A percentile compares a stretch with the other conserved stretches of the same genome.
phyloP scores from a whole-genome alignment of 1,140 invertebrate species.

The Drosophila novamexicana region DNA sequence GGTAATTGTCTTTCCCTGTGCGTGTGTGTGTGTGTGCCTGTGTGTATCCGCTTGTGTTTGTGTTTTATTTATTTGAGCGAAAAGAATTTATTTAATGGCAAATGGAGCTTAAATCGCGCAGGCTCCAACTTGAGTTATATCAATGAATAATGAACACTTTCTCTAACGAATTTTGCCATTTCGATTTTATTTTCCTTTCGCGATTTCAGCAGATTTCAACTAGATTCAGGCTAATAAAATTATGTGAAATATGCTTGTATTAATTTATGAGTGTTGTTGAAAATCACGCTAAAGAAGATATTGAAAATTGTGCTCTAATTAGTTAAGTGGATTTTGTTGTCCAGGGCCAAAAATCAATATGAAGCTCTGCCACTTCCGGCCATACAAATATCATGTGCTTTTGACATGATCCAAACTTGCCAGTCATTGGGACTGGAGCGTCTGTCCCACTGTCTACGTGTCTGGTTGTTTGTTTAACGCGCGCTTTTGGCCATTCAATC shows the following conservation, averaged over 20 bases:
- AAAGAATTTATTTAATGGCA: constrained; percentile 67
- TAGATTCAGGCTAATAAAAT: constrained; percentile 11
- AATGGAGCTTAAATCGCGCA: constrained; percentile 53
- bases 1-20: constrained; percentile 60
- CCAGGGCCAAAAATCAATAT: constrained; percentile 26
- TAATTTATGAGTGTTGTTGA: constrained; percentile 11
- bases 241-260: constrained; percentile 14
- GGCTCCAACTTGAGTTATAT: constrained; percentile 42
- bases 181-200: constrained; percentile 7
- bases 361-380: not conserved
- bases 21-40: constrained; percentile 13
- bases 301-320: constrained; percentile 5
- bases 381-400: constrained; percentile 47
- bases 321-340: constrained; percentile 27
- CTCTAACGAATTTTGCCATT: constrained; percentile 19
- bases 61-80: constrained; percentile 62
- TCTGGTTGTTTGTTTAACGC: constrained; percentile 30
- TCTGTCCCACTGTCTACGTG: constrained; percentile 19
- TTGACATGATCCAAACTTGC: constrained; percentile 27
- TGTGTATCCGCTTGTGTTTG: constrained; percentile 8
- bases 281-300: not conserved
- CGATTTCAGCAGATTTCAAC: not conserved
- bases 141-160: constrained; percentile 37
- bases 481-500: constrained; percentile 53
- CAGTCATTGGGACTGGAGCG: not conserved